Evolutionary conservation across 2,113 vertebrate genomes (phyloP), one percentile per base, ranked within the genome.

Genomic region (Microcebus ravelobensis): DNA sequence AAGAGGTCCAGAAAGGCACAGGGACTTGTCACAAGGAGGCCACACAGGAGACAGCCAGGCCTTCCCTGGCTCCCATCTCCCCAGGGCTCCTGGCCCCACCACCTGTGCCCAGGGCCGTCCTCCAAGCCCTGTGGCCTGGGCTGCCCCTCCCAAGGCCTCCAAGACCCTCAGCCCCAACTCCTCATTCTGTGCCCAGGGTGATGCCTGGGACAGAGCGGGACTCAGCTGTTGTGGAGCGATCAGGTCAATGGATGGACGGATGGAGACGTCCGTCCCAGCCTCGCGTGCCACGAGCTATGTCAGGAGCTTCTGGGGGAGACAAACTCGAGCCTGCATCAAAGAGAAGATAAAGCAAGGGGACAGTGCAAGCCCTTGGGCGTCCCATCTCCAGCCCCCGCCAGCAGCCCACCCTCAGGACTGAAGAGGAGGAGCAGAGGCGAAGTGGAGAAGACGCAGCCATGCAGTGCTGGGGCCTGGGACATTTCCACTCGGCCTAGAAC

Each of bases 301-400:
- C 65, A 97, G 81, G 68, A 97, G 61, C 34, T 73, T 65, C 81
- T 97, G 89, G 88, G 94, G 42, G 80, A 90, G 73, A 89, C 48
- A 36, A 92, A 63, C 34, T 92, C 7, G 74, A 39, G n/a, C 89
- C 89, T 96, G n/a, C 31, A 31, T 59, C 15, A 88, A 31, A 84
- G 67, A 87, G 74, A 90, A 29, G 21, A 83, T 25, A 86, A 86
- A 57, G 8, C 17, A 42, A 68, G 50, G 55, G 14, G 61, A 68
- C 31, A 76, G 17, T 29, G 27, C 50, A 50, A 39, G 39, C 55
- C 59, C 5, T 27, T 50, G 48, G 25, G 11, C 20, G 5, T 6
- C 2, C 34, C 29, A 10, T 23, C 52, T 31, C 21, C n/a, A 70
- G 29, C 50, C 36, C 9, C 17, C 8, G 17, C 48, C 3, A 7